Evolutionary conservation across 2,888 invertebrate species (phyloP).

Genomic region (Diplazon laetatorius): DNA sequence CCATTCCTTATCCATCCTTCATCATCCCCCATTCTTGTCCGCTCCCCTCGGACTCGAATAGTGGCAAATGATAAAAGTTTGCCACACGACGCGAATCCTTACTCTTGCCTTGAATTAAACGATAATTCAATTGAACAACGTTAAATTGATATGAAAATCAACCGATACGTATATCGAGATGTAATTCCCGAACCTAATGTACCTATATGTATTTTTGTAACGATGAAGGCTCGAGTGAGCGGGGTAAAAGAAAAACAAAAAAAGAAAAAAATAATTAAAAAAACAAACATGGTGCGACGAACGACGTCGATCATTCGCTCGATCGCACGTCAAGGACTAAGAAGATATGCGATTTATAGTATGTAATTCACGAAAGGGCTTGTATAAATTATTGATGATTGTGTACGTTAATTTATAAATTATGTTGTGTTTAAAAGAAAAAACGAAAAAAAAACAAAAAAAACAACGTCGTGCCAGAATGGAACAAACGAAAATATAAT

Average conservation of each 20-base stretch:
- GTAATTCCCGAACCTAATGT: conserved; percentile 56
- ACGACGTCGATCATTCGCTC: conserved; percentile 35
- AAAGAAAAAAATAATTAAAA: no score
- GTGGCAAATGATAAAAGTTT: neutral
- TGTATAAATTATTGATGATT: conserved; percentile 79
- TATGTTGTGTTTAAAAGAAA: conserved; percentile 82
- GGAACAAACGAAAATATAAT: conserved; percentile 81
- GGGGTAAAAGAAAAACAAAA: conserved; percentile 42
- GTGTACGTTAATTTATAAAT: conserved; percentile 82
- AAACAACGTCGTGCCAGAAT: conserved; percentile 81
- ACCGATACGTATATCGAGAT: conserved; percentile 46
- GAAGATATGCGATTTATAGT: conserved; percentile 57
- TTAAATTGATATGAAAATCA: conserved; percentile 11
- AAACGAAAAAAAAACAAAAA: no score
- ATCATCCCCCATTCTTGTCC: conserved; percentile 61
- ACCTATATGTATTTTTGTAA: conserved; percentile 63
- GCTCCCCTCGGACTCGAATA: conserved; percentile 14
- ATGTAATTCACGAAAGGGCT: conserved; percentile 61
- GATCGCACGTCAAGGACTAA: conserved; percentile 36
- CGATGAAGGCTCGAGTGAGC: conserved; percentile 39
- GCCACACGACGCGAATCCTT: conserved; percentile 1
- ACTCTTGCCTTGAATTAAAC: conserved; percentile 24
- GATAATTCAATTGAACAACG: conserved; percentile 34
- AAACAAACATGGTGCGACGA: conserved; percentile 51
- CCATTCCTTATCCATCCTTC: conserved; percentile 60